Percentiles rank a stretch among this genome's conserved stretches.
These are phyloP conservation scores for Stigmatopora nigra DNA, from an alignment of 2,113 vertebrate species.

Conservation along the genomic window DNA sequence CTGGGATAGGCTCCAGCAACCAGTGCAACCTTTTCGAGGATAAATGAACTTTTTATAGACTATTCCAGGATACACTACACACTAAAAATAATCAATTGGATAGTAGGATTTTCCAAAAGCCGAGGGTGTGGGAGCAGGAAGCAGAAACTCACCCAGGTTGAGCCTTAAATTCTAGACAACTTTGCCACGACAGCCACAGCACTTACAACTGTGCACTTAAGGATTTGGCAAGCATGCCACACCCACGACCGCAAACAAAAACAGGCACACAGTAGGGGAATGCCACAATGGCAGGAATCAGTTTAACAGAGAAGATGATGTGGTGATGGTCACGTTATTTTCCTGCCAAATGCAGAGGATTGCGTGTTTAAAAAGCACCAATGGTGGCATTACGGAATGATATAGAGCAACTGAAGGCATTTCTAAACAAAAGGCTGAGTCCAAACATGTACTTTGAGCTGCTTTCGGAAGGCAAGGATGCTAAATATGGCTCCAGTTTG, in stretches of 20 bases:
- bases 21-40: too few species aligned
- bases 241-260: constrained; percentile 47
- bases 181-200: constrained; percentile 28
- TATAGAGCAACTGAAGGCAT: not conserved
- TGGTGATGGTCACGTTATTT: constrained; percentile 4
- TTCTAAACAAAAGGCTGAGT: constrained; percentile 14
- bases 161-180: constrained; percentile 22
- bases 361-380: constrained; percentile 5
- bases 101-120: constrained; percentile 22
- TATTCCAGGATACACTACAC: constrained; percentile 11
- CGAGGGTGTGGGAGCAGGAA: constrained; percentile 23
- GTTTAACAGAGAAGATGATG: constrained; percentile 17
- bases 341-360: not conserved
- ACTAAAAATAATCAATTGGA: constrained; percentile 14
- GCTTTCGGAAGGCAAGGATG: not conserved
- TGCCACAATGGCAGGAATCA: constrained; percentile 31
- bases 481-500: constrained; percentile 5
- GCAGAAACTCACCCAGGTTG: constrained; percentile 20
- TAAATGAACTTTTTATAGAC: not conserved
- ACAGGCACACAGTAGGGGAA: constrained; percentile 25
- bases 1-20: too few species aligned
- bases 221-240: constrained; percentile 33
- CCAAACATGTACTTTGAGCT: constrained; percentile 10
- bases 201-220: constrained; percentile 31
- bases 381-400: not conserved